Percentiles rank a stretch among this genome's conserved stretches.
These are phyloP conservation scores for Heliconius melpomene DNA, from an alignment of 1,140 invertebrate species.

Conservation along the genomic window DNA sequence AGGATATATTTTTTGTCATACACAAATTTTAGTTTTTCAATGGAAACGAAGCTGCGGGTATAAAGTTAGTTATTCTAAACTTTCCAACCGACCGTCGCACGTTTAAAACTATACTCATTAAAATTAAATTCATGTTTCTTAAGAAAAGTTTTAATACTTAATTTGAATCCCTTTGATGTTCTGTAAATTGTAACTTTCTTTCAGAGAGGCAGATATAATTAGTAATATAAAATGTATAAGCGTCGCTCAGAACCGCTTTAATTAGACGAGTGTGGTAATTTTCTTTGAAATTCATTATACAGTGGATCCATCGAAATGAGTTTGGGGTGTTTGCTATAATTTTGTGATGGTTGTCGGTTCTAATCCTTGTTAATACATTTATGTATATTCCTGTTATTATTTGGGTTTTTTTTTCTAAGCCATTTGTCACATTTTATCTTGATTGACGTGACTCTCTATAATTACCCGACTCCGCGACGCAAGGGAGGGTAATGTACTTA, in stretches of 20 bases:
- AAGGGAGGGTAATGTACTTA: no score
- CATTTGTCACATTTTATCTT: no score
- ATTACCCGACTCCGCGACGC: no score
- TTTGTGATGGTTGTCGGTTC: not conserved
- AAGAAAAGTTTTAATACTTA: not conserved
- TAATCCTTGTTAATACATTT: not conserved
- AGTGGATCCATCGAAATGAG: not conserved
- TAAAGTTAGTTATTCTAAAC: no score
- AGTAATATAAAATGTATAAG: not conserved
- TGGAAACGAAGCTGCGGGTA: no score
- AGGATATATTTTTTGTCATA: not conserved
- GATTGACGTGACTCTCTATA: no score
- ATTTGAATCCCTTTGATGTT: constrained; percentile 4
- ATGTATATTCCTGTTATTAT: no score
- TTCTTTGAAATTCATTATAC: constrained; percentile 4
- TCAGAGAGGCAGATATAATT: not conserved
- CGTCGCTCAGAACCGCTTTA: not conserved
- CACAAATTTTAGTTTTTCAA: no score
- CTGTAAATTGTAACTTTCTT: not conserved
- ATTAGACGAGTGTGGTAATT: constrained; percentile 8
- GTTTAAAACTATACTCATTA: not conserved
- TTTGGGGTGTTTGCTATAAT: not conserved
- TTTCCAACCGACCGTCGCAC: not conserved
- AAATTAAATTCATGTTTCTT: not conserved
- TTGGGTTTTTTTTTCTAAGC: no score